Conservation (phyloP, 1,140 invertebrate genomes). For the Cotesia typhae region DNA sequence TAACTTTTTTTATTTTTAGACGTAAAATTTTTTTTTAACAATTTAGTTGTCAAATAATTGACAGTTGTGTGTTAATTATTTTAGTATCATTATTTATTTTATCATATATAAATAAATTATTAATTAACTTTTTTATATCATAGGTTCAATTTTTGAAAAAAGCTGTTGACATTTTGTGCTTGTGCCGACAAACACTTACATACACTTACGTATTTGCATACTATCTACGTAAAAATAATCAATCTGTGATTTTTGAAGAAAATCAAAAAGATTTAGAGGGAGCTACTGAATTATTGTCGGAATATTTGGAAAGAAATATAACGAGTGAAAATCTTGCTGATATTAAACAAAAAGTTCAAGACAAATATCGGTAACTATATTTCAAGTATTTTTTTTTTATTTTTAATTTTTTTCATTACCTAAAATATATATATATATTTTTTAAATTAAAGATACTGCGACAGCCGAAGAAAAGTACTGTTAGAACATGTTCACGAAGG, state of each 20-base stretch:
- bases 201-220: slow-evolving; percentile 99
- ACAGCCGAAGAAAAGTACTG: slow-evolving; percentile 91
- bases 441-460: slow-evolving; percentile 87
- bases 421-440: slow-evolving; percentile 27
- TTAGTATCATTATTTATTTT: not conserved
- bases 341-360: slow-evolving; percentile 99
- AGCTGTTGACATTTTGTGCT: slow-evolving; percentile 96
- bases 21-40: not conserved
- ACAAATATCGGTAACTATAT: slow-evolving; percentile 89
- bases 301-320: slow-evolving; percentile 98
- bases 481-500: slow-evolving; percentile 98
- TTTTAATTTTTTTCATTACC: too few species aligned
- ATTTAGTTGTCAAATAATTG: too few species aligned
- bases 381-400: too few species aligned
- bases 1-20: slow-evolving; percentile 1
- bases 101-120: not conserved
- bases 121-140: slow-evolving; percentile 29
- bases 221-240: slow-evolving; percentile 97
- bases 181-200: slow-evolving; percentile 97
- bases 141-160: slow-evolving; percentile 97
- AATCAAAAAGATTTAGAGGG: slow-evolving; percentile 98
- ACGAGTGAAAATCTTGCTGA: slow-evolving; percentile 96
- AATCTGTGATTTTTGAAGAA: slow-evolving; percentile 98
- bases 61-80: not conserved
- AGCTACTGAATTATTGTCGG: slow-evolving; percentile 95